Evolutionary conservation across 2,888 invertebrate species (phyloP).

Genomic region (Pristionchus entomophagus): DNA sequence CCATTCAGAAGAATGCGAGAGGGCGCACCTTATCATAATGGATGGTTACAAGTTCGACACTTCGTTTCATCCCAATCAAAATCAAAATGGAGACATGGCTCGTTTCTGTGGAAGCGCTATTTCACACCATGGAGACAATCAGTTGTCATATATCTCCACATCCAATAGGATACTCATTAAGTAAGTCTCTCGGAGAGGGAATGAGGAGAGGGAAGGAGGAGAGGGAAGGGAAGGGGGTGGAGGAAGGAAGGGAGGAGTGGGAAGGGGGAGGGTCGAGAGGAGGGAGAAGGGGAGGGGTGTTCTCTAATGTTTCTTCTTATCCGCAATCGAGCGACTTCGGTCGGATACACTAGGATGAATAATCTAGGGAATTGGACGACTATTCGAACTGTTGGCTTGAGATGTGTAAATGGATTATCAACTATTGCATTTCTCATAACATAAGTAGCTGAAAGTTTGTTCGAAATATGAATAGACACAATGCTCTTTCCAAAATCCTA

Average conservation of each 20-base stretch:
- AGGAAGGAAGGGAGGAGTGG: too few species aligned
- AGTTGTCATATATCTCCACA: not conserved
- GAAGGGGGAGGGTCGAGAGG: too few species aligned
- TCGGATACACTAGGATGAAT: too few species aligned
- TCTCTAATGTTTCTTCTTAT: too few species aligned
- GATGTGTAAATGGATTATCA: not conserved
- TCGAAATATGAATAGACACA: too few species aligned
- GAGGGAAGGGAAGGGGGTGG: too few species aligned
- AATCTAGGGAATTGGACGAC: too few species aligned
- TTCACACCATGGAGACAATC: not conserved
- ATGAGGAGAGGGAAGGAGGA: not conserved
- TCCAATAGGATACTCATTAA: conserved; percentile 22
- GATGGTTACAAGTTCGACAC: conserved; percentile 15
- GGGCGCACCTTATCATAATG: not conserved
- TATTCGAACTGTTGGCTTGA: not conserved
- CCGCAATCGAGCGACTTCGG: too few species aligned
- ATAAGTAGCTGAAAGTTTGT: too few species aligned
- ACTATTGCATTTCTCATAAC: not conserved
- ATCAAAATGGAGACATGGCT: not conserved
- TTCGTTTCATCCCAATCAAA: not conserved
- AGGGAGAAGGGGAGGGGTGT: too few species aligned
- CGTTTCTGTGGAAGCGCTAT: not conserved
- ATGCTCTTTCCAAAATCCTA: not conserved
- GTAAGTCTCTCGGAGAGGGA: not conserved
- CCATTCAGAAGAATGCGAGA: conserved; percentile 33